A percentile compares a stretch with the other conserved stretches of the same genome.
Evolutionary conservation across 2,113 vertebrate species (phyloP).

Genomic region (Rhea pennata): DNA sequence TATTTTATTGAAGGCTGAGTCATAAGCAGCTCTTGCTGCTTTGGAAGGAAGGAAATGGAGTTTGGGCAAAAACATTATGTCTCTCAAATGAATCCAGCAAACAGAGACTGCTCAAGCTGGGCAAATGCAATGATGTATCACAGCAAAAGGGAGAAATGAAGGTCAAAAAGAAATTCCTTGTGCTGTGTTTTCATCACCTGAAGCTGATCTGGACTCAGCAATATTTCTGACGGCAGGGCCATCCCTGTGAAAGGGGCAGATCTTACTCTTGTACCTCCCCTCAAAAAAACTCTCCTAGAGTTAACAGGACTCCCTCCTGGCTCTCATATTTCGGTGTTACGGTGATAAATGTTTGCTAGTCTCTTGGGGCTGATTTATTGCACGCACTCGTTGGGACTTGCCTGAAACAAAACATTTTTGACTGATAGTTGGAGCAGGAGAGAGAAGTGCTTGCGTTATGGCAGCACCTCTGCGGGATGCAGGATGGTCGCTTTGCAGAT

Average conservation of each 20-base stretch:
- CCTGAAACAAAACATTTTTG: background rate
- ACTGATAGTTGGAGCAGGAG: background rate
- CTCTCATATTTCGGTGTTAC: background rate
- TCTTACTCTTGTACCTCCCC: background rate
- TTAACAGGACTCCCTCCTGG: background rate
- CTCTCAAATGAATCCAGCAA: conserved; percentile 12
- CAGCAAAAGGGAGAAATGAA: background rate
- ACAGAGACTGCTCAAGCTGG: conserved; percentile 21
- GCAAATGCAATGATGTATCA: background rate
- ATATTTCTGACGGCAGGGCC: background rate
- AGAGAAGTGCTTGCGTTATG: background rate
- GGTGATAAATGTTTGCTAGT: background rate
- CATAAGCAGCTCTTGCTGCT: conserved; percentile 37
- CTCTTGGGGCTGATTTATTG: background rate
- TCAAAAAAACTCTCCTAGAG: background rate
- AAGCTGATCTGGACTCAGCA: background rate
- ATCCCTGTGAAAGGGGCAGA: background rate
- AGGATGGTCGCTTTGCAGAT: background rate
- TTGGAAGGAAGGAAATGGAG: conserved; percentile 29
- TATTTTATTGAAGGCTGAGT: conserved; percentile 61
- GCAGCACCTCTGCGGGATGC: background rate
- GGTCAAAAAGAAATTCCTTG: background rate
- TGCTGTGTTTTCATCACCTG: background rate
- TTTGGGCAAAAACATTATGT: background rate
- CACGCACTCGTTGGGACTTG: background rate